Conservation (phyloP, 2,888 invertebrate genomes). For the Meghimatium bilineatum region DNA sequence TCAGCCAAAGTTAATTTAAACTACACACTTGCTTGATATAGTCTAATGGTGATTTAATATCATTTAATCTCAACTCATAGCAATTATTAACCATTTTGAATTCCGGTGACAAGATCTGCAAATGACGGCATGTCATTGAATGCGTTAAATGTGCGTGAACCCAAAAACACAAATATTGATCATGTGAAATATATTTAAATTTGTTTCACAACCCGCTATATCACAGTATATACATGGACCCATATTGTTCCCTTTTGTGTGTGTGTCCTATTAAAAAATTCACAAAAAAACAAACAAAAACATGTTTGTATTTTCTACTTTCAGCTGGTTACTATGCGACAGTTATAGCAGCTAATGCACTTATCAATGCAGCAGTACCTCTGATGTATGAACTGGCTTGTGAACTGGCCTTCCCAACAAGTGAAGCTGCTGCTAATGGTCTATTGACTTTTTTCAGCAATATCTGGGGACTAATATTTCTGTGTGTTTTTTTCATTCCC, state of each 20-base stretch:
- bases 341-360: slow-evolving; percentile 58
- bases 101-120: too few species aligned
- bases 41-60: too few species aligned
- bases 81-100: too few species aligned
- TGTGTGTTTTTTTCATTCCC: slow-evolving; percentile 61
- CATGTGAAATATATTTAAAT: too few species aligned
- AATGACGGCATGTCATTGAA: too few species aligned
- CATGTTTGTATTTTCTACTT: slow-evolving; percentile 12
- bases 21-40: too few species aligned
- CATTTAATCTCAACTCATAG: too few species aligned
- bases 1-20: too few species aligned
- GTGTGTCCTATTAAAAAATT: background rate
- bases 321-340: slow-evolving; percentile 62
- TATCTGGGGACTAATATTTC: slow-evolving; percentile 63
- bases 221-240: background rate
- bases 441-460: slow-evolving; percentile 67
- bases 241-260: background rate
- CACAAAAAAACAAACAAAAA: background rate
- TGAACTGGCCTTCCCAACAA: slow-evolving; percentile 67
- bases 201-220: background rate
- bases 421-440: slow-evolving; percentile 68
- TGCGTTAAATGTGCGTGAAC: too few species aligned
- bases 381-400: slow-evolving; percentile 67
- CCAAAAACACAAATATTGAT: too few species aligned
- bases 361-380: slow-evolving; percentile 62